Evolutionary conservation across 1,140 invertebrate genomes (phyloP), one percentile per base, ranked within the genome.

Genomic region (Pseudomyrmex flavicornis): DNA sequence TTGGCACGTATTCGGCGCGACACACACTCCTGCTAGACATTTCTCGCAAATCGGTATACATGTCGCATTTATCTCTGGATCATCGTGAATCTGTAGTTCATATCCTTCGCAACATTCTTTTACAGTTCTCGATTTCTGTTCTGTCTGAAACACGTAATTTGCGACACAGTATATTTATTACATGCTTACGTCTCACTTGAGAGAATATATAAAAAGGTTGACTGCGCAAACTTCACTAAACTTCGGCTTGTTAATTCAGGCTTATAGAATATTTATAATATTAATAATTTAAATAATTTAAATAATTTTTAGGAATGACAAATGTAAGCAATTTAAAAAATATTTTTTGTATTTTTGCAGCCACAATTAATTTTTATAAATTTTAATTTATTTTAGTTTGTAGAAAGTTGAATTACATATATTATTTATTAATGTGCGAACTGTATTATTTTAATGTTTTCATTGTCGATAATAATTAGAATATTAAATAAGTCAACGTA

Each of bases 1-100:
- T 62, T 91, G 84, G 83, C 96, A 96, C 52, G 86, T 87, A 82
- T 95, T 93, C 1, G 95, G 95, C 0, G 91, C 93, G 13, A 94
- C 86, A 85, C 95, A 96, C 54, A 86, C 88, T 26, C 94, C 94
- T 26, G 69, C 76, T 13, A 86, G 65, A 76, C 93, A 94, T 61
- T 91, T 89, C 54, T 93, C 85, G 65, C 93, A 94, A 44, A 88
- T 17, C 5, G 93, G 91, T 13, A 89, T 62, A 80, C 94, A 94
- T 61, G 83, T 89, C 22, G 83, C 68, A 7, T 76, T 82, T 13
- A 68, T 73, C 46, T 84, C 83, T 5, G 48, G 77, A 26, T 85
- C 76, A 5, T 70, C 68, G 2, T 76, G 54, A 48, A 70, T 62
- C 44, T 88, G 84, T 68, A 77, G 79, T 63, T 76, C 68, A 66